Conservation (phyloP, 2,888 invertebrate species). For the Griposia aprilina region DNA sequence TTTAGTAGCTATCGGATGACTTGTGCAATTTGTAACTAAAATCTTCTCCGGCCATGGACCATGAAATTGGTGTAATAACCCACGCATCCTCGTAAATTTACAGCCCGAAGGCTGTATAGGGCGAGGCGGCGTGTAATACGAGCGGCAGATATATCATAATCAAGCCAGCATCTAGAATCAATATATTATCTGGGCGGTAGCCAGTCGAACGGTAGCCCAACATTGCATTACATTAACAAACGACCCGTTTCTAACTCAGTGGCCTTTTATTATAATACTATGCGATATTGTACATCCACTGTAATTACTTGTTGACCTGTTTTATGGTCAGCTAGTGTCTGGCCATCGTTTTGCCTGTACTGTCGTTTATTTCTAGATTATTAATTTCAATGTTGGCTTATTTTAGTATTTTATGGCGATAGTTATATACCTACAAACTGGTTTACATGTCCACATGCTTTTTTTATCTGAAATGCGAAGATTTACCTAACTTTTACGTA, state of each 20-base stretch:
- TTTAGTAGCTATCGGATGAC: constrained; percentile 57
- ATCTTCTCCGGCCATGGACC: constrained; percentile 66
- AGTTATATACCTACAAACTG: constrained; percentile 44
- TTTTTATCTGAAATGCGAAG: constrained; percentile 53
- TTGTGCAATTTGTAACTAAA: constrained; percentile 66
- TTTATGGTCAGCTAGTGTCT: constrained; percentile 65
- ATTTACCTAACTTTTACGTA: constrained; percentile 37
- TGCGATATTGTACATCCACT: constrained; percentile 70
- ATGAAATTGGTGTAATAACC: constrained; percentile 70
- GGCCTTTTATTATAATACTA: constrained; percentile 70
- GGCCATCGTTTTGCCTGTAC: constrained; percentile 40
- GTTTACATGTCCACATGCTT: constrained; percentile 28
- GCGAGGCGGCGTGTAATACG: constrained; percentile 67
- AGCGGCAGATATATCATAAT: constrained; percentile 77
- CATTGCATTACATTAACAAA: constrained; percentile 73
- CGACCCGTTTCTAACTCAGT: constrained; percentile 71
- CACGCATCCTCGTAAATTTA: constrained; percentile 71
- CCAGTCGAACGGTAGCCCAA: constrained; percentile 73
- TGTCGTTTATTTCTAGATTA: constrained; percentile 58
- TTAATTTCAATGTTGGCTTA: constrained; percentile 53
- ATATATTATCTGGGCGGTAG: constrained; percentile 73
- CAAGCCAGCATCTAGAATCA: constrained; percentile 74
- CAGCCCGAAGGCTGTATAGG: constrained; percentile 66
- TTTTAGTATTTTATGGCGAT: constrained; percentile 47
- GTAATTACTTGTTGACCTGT: constrained; percentile 70